Conservation (phyloP, 2,797 vertebrate species). For the Acrossocheilus fasciatus region DNA sequence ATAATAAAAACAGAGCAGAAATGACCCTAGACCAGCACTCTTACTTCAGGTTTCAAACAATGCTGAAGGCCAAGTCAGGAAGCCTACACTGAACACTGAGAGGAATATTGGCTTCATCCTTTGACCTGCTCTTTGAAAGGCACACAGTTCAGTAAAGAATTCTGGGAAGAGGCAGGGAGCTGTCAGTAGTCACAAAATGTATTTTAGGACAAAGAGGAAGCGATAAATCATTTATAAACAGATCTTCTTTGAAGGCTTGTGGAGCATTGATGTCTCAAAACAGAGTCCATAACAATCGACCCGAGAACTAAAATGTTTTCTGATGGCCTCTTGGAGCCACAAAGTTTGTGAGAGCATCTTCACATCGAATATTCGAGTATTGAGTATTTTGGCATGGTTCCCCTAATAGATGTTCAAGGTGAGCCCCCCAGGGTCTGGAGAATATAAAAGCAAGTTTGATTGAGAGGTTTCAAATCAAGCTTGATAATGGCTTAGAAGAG, state of each 20-base stretch:
- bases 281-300: slow-evolving; percentile 30
- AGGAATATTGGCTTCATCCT: background rate
- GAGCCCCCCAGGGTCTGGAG: background rate
- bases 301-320: slow-evolving; percentile 28
- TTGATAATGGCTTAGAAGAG: slow-evolving; percentile 31
- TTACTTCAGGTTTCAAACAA: background rate
- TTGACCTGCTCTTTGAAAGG: slow-evolving; percentile 29
- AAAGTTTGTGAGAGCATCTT: slow-evolving; percentile 16
- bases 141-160: slow-evolving; percentile 17
- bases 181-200: slow-evolving; percentile 20
- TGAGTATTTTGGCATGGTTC: slow-evolving; percentile 14
- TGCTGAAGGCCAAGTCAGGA: background rate
- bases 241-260: slow-evolving; percentile 19
- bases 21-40: background rate
- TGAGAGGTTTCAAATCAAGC: slow-evolving; percentile 32
- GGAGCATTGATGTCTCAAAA: slow-evolving; percentile 8
- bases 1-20: background rate
- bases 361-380: background rate
- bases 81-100: background rate
- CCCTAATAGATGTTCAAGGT: background rate
- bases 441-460: slow-evolving; percentile 31
- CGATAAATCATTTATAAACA: slow-evolving; percentile 45
- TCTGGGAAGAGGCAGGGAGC: slow-evolving; percentile 29
- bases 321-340: background rate
- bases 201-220: slow-evolving; percentile 37